phyloP scores from a whole-genome alignment of 2,888 invertebrate genomes.

The Drosophila nigricruria region DNA sequence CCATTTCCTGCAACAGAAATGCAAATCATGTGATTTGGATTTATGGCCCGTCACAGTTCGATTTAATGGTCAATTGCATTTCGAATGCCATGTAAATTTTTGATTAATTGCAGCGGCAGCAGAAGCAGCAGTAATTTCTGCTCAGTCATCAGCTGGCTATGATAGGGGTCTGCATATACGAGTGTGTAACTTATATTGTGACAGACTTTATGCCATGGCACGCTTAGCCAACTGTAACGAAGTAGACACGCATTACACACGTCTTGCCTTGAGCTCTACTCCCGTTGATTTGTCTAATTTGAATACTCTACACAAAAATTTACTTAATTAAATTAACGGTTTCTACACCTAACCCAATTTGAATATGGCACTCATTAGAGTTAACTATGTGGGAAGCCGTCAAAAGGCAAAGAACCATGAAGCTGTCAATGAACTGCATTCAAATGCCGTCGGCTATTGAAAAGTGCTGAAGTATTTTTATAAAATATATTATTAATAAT shows the following conservation, averaged over 20 bases:
- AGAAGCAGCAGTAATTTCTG: conserved; percentile 6
- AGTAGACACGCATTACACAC: conserved; percentile 2
- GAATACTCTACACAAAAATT: conserved; percentile 52
- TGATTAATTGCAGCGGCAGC: conserved; percentile 59
- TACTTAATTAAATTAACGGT: conserved; percentile 46
- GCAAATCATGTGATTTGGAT: conserved; percentile 62
- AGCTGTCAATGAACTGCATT: conserved; percentile 12
- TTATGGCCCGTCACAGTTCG: conserved; percentile 55
- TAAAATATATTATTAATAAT: background rate
- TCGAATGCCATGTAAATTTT: conserved; percentile 66
- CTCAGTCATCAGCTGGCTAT: conserved; percentile 35
- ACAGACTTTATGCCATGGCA: conserved; percentile 16
- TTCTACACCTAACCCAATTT: conserved; percentile 38
- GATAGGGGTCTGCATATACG: conserved; percentile 7
- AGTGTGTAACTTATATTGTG: conserved; percentile 15
- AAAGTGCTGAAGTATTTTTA: background rate
- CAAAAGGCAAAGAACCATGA: conserved; percentile 31
- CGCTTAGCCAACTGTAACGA: conserved; percentile 29
- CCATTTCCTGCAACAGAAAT: conserved; percentile 47
- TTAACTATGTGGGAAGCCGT: background rate
- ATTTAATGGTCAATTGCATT: conserved; percentile 74
- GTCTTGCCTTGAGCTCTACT: conserved; percentile 17
- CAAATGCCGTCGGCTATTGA: conserved; percentile 29
- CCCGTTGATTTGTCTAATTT: conserved; percentile 34
- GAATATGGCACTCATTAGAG: conserved; percentile 36